These are phyloP conservation scores for Clunio marinus DNA, from an alignment of 2,888 invertebrate genomes.

Conservation along the genomic window DNA sequence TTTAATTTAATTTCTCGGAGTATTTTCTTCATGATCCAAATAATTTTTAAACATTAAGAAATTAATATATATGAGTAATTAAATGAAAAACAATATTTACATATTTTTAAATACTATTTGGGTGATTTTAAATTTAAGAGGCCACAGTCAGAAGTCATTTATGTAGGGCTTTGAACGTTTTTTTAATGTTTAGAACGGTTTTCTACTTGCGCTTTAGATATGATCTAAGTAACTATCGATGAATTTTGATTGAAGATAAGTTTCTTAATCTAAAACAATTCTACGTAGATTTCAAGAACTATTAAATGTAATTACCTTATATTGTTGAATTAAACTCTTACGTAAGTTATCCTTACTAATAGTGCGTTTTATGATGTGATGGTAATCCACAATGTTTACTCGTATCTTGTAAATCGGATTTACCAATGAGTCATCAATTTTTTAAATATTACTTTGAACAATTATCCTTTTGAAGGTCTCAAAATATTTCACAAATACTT, in stretches of 20 bases:
- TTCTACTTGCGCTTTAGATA: too few relatives aligned
- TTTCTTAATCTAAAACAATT: too few relatives aligned
- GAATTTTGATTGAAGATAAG: too few relatives aligned
- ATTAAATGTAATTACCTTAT: neutral
- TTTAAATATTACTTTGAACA: neutral
- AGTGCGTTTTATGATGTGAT: neutral
- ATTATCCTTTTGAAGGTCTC: neutral
- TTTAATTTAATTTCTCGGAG: neutral
- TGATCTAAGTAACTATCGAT: too few relatives aligned
- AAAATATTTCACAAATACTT: neutral
- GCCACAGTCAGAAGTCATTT: too few relatives aligned
- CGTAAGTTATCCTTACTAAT: neutral
- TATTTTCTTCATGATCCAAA: neutral
- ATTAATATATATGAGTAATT: constrained; percentile 30
- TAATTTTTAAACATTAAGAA: constrained; percentile 19
- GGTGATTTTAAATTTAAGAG: too few relatives aligned
- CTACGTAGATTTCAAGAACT: neutral
- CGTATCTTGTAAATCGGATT: too few relatives aligned
- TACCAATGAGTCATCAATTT: too few relatives aligned
- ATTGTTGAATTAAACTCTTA: neutral
- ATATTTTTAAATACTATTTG: too few relatives aligned
- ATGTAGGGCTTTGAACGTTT: too few relatives aligned
- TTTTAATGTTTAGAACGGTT: too few relatives aligned
- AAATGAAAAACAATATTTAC: neutral
- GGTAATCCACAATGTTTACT: neutral